Evolutionary conservation across 2,888 invertebrate genomes (phyloP).

Genomic region (Drosophila nigritarsus): DNA sequence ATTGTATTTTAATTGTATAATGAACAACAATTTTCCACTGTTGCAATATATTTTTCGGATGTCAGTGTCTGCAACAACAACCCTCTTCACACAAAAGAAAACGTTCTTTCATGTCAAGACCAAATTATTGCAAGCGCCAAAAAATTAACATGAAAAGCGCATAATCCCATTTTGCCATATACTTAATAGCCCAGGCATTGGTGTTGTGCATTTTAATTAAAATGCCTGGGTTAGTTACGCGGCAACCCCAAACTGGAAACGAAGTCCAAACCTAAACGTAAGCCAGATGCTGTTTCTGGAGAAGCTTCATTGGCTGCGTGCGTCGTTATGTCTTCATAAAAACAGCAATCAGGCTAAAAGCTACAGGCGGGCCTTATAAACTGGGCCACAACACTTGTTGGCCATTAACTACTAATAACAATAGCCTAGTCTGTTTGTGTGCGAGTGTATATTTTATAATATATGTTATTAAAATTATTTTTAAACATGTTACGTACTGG

Average conservation of each 20-base stretch:
- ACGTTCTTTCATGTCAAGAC: slow-evolving; percentile 49
- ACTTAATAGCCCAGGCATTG: slow-evolving; percentile 48
- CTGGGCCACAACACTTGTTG: slow-evolving; percentile 66
- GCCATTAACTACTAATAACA: slow-evolving; percentile 67
- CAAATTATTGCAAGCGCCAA: slow-evolving; percentile 56
- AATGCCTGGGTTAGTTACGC: slow-evolving; percentile 51
- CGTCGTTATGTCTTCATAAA: slow-evolving; percentile 81
- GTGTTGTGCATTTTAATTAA: slow-evolving; percentile 70
- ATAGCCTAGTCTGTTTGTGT: slow-evolving; percentile 35
- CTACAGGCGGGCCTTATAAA: slow-evolving; percentile 61
- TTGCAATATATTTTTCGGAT: neutral
- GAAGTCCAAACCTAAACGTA: neutral
- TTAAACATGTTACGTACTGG: slow-evolving; percentile 69
- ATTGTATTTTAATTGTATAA: neutral
- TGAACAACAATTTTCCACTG: neutral
- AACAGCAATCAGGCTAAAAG: slow-evolving; percentile 67
- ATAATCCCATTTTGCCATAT: slow-evolving; percentile 52
- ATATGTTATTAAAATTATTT: slow-evolving; percentile 78
- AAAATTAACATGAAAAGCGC: slow-evolving; percentile 64
- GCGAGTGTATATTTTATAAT: slow-evolving; percentile 51
- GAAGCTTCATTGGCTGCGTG: slow-evolving; percentile 48
- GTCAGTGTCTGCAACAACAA: neutral
- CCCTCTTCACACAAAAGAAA: neutral
- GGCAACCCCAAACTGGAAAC: slow-evolving; percentile 23
- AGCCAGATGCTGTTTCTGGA: slow-evolving; percentile 32